Conservation (phyloP, 2,113 vertebrate species). For the Blennius ocellaris region DNA sequence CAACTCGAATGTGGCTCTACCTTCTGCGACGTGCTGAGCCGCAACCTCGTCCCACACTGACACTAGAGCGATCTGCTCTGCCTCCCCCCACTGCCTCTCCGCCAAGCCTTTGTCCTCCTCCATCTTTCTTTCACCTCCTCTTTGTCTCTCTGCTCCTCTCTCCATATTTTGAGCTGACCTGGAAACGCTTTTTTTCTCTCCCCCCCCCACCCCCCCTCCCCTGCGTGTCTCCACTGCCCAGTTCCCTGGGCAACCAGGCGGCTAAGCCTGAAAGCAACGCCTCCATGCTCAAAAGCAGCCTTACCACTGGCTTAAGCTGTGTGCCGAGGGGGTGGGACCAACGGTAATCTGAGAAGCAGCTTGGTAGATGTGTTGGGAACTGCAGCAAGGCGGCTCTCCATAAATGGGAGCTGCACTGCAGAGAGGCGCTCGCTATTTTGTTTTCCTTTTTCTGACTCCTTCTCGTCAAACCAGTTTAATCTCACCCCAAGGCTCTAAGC, state of each 20-base stretch:
- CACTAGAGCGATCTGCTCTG: conserved; percentile 90
- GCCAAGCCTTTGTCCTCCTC: conserved; percentile 65
- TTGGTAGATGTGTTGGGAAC: conserved; percentile 83
- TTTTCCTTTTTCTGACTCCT: conserved; percentile 7
- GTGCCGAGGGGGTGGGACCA: conserved; percentile 84
- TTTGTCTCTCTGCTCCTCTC: conserved; percentile 86
- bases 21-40: conserved; percentile 86
- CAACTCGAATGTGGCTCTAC: conserved; percentile 91
- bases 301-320: conserved; percentile 95
- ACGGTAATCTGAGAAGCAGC: conserved; percentile 91
- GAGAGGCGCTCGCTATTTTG: conserved; percentile 22
- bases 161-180: conserved; percentile 94
- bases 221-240: conserved; percentile 87
- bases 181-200: conserved; percentile 89
- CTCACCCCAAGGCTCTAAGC: conserved; percentile 42
- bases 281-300: conserved; percentile 86
- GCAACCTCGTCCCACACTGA: conserved; percentile 91
- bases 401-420: conserved; percentile 67
- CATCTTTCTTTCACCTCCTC: conserved; percentile 78
- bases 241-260: conserved; percentile 97
- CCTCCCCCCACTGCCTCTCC: conserved; percentile 77
- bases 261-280: conserved; percentile 91
- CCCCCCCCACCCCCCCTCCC: conserved; percentile 61
- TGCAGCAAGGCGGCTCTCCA: conserved; percentile 69
- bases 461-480: conserved; percentile 70